Conservation (phyloP, 2,888 invertebrate genomes). For the Cactoblastis cactorum region DNA sequence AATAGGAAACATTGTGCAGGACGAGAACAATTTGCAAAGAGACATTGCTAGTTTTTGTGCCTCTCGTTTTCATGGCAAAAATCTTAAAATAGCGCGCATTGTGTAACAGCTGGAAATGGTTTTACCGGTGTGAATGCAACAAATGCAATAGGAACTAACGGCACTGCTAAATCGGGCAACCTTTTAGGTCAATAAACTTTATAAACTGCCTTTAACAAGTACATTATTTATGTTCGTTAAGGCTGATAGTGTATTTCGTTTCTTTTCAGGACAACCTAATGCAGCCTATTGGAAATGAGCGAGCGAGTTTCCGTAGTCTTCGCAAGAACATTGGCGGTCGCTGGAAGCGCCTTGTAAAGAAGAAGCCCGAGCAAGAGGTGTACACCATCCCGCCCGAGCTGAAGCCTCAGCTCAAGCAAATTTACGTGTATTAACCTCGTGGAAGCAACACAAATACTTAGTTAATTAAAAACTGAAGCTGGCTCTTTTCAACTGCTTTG, state of each 20-base stretch:
- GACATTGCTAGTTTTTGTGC: slow-evolving; percentile 23
- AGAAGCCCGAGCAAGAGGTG: slow-evolving; percentile 89
- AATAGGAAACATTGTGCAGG: slow-evolving; percentile 31
- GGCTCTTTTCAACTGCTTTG: slow-evolving; percentile 59
- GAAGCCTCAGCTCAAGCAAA: slow-evolving; percentile 92
- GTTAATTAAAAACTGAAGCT: slow-evolving; percentile 59
- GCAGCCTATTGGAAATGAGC: slow-evolving; percentile 84
- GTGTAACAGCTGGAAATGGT: slow-evolving; percentile 52
- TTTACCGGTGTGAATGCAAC: slow-evolving; percentile 46
- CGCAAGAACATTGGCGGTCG: slow-evolving; percentile 92
- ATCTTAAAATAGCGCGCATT: slow-evolving; percentile 53
- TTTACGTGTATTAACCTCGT: slow-evolving; percentile 87
- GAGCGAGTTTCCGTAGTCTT: slow-evolving; percentile 89
- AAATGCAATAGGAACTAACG: slow-evolving; percentile 57
- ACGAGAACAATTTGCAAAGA: slow-evolving; percentile 6
- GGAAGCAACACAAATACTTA: slow-evolving; percentile 29
- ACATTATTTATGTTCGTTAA: no score
- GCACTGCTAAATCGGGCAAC: slow-evolving; percentile 45
- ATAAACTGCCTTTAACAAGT: slow-evolving; percentile 26
- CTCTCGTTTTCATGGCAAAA: slow-evolving; percentile 50
- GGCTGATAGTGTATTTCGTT: slow-evolving; percentile 42
- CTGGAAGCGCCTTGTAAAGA: slow-evolving; percentile 91
- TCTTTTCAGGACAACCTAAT: slow-evolving; percentile 87
- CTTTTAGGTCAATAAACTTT: slow-evolving; percentile 45
- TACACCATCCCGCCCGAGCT: slow-evolving; percentile 92